Evolutionary conservation across 2,797 vertebrate genomes (phyloP).

Genomic region (Miichthys miiuy): DNA sequence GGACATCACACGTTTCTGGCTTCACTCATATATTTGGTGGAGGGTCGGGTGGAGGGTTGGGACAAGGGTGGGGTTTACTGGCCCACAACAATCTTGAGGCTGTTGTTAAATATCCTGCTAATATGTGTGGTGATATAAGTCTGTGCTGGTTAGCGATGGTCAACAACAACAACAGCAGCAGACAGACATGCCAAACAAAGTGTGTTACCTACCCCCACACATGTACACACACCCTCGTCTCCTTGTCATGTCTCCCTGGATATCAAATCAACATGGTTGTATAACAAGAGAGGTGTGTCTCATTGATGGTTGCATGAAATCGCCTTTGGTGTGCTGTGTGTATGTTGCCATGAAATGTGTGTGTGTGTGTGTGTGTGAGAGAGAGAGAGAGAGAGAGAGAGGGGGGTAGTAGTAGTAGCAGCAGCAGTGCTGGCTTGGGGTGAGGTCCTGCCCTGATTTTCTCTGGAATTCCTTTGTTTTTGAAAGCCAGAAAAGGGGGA

Average conservation of each 20-base stretch:
- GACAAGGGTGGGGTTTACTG: background rate
- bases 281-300: slow-evolving; percentile 65
- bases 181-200: slow-evolving; percentile 31
- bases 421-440: slow-evolving; percentile 68
- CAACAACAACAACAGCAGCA: slow-evolving; percentile 25
- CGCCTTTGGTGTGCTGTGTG: slow-evolving; percentile 61
- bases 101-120: slow-evolving; percentile 49
- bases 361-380: slow-evolving; percentile 40
- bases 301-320: slow-evolving; percentile 68
- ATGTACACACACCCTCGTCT: slow-evolving; percentile 2
- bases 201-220: slow-evolving; percentile 24
- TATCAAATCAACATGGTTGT: slow-evolving; percentile 76
- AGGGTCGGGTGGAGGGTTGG: background rate
- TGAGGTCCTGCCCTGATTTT: slow-evolving; percentile 86
- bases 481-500: slow-evolving; percentile 81
- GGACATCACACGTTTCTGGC: slow-evolving; percentile 66
- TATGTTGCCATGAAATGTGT: slow-evolving; percentile 22
- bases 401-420: slow-evolving; percentile 44
- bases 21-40: slow-evolving; percentile 43
- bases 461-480: slow-evolving; percentile 88
- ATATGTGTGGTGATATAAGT: slow-evolving; percentile 34
- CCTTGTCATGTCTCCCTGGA: slow-evolving; percentile 57
- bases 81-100: slow-evolving; percentile 45
- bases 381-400: slow-evolving; percentile 8
- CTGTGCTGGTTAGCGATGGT: slow-evolving; percentile 29